phyloP scores from a whole-genome alignment of 2,797 vertebrate species.

The Gymnoscopelus braueri region DNA sequence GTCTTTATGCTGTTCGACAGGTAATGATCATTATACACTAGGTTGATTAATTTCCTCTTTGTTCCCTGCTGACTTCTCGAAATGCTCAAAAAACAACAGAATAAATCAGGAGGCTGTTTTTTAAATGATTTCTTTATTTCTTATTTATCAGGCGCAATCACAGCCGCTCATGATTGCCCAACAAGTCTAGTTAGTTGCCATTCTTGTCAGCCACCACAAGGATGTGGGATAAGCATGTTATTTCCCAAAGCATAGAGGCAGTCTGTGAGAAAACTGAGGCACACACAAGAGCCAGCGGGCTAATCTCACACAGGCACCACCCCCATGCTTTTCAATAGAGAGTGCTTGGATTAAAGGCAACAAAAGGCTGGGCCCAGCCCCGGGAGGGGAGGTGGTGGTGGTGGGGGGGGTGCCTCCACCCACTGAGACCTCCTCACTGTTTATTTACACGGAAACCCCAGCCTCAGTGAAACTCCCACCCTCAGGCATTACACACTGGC shows the following conservation, averaged over 20 bases:
- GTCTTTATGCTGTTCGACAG: neutral
- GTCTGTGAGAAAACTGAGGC: conserved; percentile 79
- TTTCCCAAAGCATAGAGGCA: conserved; percentile 72
- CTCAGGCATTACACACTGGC: conserved; percentile 80
- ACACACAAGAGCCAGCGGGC: conserved; percentile 78
- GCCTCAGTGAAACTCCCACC: conserved; percentile 77
- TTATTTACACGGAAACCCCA: conserved; percentile 87
- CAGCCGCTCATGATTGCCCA: conserved; percentile 64
- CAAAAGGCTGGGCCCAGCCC: conserved; percentile 82
- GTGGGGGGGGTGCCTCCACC: conserved; percentile 78
- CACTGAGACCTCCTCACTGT: conserved; percentile 81
- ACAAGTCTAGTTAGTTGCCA: conserved; percentile 69
- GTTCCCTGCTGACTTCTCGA: conserved; percentile 11
- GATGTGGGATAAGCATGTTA: conserved; percentile 77
- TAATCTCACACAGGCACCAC: conserved; percentile 81
- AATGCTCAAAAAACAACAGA: conserved; percentile 24
- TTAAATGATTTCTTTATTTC: conserved; percentile 1
- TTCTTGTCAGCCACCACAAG: conserved; percentile 73
- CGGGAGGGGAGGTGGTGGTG: conserved; percentile 18
- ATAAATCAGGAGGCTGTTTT: neutral
- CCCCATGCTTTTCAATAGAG: conserved; percentile 76
- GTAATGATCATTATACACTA: conserved; percentile 3
- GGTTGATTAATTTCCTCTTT: neutral
- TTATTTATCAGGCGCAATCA: conserved; percentile 51
- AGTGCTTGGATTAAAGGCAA: conserved; percentile 86